A percentile compares a stretch with the other conserved stretches of the same genome.
Conservation (phyloP, 2,888 invertebrate species). For the Drosophila planitibia region DNA sequence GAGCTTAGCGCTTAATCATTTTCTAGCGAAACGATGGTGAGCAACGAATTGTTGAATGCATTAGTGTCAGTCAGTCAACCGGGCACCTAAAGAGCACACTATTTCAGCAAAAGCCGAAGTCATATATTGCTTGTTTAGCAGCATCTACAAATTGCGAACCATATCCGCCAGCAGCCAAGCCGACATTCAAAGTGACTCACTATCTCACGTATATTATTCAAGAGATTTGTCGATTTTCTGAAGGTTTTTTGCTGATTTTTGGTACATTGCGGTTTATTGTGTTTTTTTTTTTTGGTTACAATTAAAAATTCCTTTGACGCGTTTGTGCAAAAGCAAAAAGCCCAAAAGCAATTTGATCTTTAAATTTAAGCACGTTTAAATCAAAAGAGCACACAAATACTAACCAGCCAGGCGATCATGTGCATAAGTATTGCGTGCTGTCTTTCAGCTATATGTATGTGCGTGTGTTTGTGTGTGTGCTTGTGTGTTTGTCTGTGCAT, state of each 20-base stretch:
- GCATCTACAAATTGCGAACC: constrained; percentile 55
- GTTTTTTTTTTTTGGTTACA: constrained; percentile 39
- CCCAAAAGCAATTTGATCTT: constrained; percentile 74
- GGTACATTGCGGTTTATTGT: constrained; percentile 58
- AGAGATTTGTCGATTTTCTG: constrained; percentile 10
- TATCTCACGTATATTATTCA: constrained; percentile 15
- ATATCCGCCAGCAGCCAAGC: constrained; percentile 65
- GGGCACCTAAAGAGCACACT: constrained; percentile 7
- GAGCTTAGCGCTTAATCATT: constrained; percentile 40
- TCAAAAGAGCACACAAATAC: constrained; percentile 73
- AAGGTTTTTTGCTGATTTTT: constrained; percentile 38
- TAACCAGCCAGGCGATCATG: constrained; percentile 42
- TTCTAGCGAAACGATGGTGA: constrained; percentile 28
- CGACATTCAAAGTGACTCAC: constrained; percentile 68
- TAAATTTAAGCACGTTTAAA: constrained; percentile 80
- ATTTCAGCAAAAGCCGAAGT: constrained; percentile 24
- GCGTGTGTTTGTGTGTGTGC: constrained; percentile 13
- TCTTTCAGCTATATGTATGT: constrained; percentile 22
- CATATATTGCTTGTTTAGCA: constrained; percentile 32
- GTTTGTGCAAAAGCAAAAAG: constrained; percentile 41
- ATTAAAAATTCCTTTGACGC: constrained; percentile 70
- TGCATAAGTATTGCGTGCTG: constrained; percentile 55
- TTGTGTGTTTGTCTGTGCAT: constrained; percentile 15
- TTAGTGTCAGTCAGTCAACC: constrained; percentile 45
- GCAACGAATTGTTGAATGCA: constrained; percentile 37